Evolutionary conservation across 2,797 vertebrate genomes (phyloP).

Genomic region (Spheniscus humboldti): DNA sequence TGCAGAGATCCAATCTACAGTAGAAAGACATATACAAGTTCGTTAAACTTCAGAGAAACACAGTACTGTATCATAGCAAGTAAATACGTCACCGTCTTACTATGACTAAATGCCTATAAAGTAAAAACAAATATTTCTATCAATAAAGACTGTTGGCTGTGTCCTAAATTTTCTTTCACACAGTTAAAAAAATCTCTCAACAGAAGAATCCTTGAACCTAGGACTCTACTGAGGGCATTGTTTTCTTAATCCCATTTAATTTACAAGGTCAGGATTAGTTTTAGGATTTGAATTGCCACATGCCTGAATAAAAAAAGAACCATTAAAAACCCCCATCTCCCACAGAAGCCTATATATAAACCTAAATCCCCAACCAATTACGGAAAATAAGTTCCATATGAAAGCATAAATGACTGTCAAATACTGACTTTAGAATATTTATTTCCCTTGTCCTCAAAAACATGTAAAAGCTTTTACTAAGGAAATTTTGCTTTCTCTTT

Average conservation of each 20-base stretch:
- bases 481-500: neutral
- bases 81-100: slow-evolving; percentile 19
- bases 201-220: neutral
- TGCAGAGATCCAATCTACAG: slow-evolving; percentile 94
- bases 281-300: neutral
- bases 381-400: neutral
- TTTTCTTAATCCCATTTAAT: slow-evolving; percentile 8
- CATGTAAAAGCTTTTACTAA: neutral
- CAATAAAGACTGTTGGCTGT: neutral
- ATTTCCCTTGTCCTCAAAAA: neutral
- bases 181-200: neutral
- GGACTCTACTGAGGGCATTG: neutral
- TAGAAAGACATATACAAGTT: slow-evolving; percentile 61
- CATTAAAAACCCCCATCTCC: rapidly evolving
- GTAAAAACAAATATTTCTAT: slow-evolving; percentile 47
- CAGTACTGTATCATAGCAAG: slow-evolving; percentile 51
- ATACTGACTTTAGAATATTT: neutral
- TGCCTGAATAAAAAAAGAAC: neutral
- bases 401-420: neutral
- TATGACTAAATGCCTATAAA: slow-evolving; percentile 56
- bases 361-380: neutral
- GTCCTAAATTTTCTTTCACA: neutral
- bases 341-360: neutral
- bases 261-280: slow-evolving; percentile 1
- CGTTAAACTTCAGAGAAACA: slow-evolving; percentile 67